Base-by-base conservation (phyloP, 2,113 vertebrate species). In the Takifugu flavidus region DNA sequence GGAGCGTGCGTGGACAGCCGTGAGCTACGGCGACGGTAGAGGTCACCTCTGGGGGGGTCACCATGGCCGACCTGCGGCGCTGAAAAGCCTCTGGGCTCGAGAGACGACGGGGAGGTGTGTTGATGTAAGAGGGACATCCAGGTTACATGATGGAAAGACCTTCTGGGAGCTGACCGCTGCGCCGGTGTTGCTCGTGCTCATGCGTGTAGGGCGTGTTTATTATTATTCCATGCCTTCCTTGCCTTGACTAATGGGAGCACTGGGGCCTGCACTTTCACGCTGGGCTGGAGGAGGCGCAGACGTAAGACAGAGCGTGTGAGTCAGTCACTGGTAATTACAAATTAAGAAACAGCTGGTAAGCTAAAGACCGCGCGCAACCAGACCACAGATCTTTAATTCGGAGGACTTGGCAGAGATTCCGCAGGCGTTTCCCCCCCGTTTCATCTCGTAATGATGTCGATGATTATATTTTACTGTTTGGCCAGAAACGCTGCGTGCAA, bases 201-300 rank as follows among this genome's bases (percentile, higher is more conserved):
- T 70, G 69, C 56, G 27, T 79, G 71, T 69, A 63, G 67, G 64
- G 63, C 65, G 66, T n/a, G 14, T 69, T 80, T 75, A 82, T 81
- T 77, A 79, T 78, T 78, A 80, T 80, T 86, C 80, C 81, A 80
- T 85, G 70, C 64, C 77, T 72, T 78, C 65, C 60, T 50, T 56
- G 0, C 72, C 65, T 65, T 79, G 74, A 79, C 72, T 80, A 82
- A 78, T 80, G 74, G 61, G 56, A 74, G 73, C 74, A 72, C 70
- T 62, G 77, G 75, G 70, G 71, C 64, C 44, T 59, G 51, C 39
- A 65, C 67, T 64, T 75, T 63, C 69, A 67, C 4, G 49, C 76
- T 77, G 80, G 51, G 63, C 58, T 50, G 63, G 60, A 70, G 54
- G 68, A 77, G 65, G 72, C 73, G 75, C 49, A 63, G 72, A 78